These are phyloP conservation scores for Bungarus multicinctus DNA, from an alignment of 2,113 vertebrate genomes.

Conservation along the genomic window DNA sequence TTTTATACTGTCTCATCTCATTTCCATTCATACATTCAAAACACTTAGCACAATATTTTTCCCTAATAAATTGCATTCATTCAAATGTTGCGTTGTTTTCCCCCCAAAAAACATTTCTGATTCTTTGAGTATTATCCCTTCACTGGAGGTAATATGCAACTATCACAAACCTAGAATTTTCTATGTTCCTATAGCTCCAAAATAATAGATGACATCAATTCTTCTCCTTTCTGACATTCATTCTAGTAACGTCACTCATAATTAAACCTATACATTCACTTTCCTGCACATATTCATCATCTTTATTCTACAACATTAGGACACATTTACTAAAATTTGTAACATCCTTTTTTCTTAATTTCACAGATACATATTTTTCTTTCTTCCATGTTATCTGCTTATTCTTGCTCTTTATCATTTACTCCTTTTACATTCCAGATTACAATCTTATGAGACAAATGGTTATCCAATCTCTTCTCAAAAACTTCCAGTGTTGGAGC, in stretches of 20 bases:
- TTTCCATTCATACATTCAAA: neutral
- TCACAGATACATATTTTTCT: neutral
- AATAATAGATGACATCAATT: neutral
- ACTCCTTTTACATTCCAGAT: neutral
- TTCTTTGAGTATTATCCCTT: neutral
- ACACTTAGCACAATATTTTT: neutral
- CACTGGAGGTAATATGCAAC: neutral
- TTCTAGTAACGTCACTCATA: neutral
- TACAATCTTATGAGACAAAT: neutral
- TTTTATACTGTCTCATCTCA: neutral
- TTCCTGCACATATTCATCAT: neutral
- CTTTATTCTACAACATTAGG: neutral
- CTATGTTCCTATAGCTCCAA: neutral
- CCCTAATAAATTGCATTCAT: neutral
- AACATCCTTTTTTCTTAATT: neutral
- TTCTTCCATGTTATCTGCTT: neutral
- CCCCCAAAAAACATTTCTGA: neutral
- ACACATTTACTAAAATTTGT: neutral
- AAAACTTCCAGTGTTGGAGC: too few relatives aligned
- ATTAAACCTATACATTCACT: neutral
- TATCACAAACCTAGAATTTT: neutral
- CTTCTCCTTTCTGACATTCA: neutral
- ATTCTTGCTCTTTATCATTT: neutral
- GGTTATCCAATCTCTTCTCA: too few relatives aligned
- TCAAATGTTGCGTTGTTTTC: neutral